A percentile compares a stretch with the other conserved stretches of the same genome.
These are phyloP conservation scores for Palaemon carinicauda DNA, from an alignment of 1,140 invertebrate species.

Conservation along the genomic window DNA sequence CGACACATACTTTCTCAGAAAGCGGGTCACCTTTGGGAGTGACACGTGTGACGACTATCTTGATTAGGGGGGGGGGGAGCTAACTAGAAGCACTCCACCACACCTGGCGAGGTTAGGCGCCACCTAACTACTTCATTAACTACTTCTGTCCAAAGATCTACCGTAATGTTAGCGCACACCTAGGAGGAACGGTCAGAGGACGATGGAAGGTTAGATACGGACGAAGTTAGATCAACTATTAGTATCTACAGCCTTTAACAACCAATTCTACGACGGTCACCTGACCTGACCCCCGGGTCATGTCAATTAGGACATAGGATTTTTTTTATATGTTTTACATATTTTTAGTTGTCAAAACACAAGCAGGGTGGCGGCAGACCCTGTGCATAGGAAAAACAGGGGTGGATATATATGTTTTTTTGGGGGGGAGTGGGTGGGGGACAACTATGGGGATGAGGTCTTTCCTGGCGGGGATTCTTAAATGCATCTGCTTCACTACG, in stretches of 20 bases:
- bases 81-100: too few species aligned
- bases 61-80: too few species aligned
- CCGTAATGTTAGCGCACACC: neutral
- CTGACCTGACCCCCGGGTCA: slow-evolving; percentile 31
- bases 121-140: neutral
- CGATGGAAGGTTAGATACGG: slow-evolving; percentile 28
- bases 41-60: too few species aligned
- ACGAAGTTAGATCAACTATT: neutral
- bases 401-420: too few species aligned
- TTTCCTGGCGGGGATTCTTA: too few species aligned
- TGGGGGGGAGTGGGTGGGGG: neutral
- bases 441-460: neutral
- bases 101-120: too few species aligned
- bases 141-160: neutral
- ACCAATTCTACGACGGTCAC: slow-evolving; percentile 26
- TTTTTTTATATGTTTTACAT: neutral
- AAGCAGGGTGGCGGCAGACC: neutral
- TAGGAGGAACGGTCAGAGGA: neutral
- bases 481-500: neutral
- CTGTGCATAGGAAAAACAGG: too few species aligned
- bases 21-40: too few species aligned
- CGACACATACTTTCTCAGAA: too few species aligned
- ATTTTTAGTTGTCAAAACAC: slow-evolving; percentile 5
- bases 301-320: neutral
- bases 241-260: neutral